Evolutionary conservation across 1,140 invertebrate species (phyloP), one percentile per base, ranked within the genome.

Genomic region (Bicyclus anynana): DNA sequence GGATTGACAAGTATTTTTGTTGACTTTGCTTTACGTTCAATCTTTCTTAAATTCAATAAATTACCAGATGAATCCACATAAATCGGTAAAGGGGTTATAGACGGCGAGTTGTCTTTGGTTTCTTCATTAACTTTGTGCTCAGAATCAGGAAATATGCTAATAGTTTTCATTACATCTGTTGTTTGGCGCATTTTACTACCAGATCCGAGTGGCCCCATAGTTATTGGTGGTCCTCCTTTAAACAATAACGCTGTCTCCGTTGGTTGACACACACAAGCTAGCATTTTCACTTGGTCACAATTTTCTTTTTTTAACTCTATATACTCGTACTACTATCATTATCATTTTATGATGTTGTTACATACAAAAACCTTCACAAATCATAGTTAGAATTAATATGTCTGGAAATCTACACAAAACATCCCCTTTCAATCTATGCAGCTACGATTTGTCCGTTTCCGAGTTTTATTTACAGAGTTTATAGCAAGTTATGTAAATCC

Each of bases 241-340:
- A 87, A 89, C 40, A 89, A 73, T 65, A 90, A 72, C 16, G 84
- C 85, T 46, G 87, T 89, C 67, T 92, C 91, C 54, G 88, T 86
- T 50, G 91, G 91, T 75, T 92, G 91, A 77, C 91, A 92, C 60
- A 92, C 91, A 82, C 91, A 92, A 66, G 91, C 90, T 85, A 92
- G 80, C 91, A 92, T 92, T 78, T 85, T 88, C 59, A 74, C 69
- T 62, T 42, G 50, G 59, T 75, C 77, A 77, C 71, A 63, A 53
- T 67, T 55, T 56, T 66, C 66, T 72, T 74, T 75, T 51, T n/a
- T n/a, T n/a, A n/a, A n/a, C n/a, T n/a, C n/a, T n/a, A n/a, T n/a
- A n/a, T n/a, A n/a, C n/a, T n/a, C n/a, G n/a, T 47, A 71, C 70
- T 77, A 73, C 66, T 77, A 72, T 70, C 72, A 79, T 72, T 77